Base-by-base conservation (phyloP, 2,888 invertebrate genomes). In the Meteorus colon region DNA sequence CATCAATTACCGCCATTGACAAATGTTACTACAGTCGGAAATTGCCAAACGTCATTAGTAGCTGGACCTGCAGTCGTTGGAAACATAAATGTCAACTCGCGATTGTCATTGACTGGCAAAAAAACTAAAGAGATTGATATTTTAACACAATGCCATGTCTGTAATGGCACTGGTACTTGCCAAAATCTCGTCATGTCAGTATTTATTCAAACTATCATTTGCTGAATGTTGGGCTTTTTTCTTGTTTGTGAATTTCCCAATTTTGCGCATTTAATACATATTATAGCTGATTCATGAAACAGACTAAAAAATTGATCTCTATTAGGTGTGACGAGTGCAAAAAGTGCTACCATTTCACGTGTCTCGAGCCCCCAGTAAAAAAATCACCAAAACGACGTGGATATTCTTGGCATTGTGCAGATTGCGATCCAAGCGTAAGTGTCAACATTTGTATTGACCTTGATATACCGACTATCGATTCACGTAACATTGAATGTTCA, bases 371-470 rank as follows among this genome's bases (percentile, higher is more conserved):
- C 69, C 98, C 98, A 16, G 92, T 97, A 16, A 97, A 96, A 90
- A 97, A 97, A 90, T 95, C 97, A 77, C 98, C 98, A 1, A 98
- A 98, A 91, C 94, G 95, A 85, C 93, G 97, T 73, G 97, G 98
- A 45, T 98, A 97, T 89, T 96, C 96, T 16, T 98, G 98, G 98
- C 97, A 96, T 90, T 98, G 98, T 90, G 97, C 96, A 70, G 96
- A 97, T 89, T 98, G 98, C 92, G 97, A 97, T 91, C 96, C 96
- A 77, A 96, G 96, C 84, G 96, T 95, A 89, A 92, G 93, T 92
- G 67, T 73, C 80, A 77, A 82, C 24, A 65, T 71, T 74, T 55
- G 0, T 41, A 24, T 59, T 41, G 41, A 6, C 5, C 41, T 27
- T 48, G 51, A 37, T 41, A 29, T 68, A 70, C 14, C n/a, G 37